phyloP scores from a whole-genome alignment of 1,140 invertebrate genomes.

The Ceratosolen solmsi region DNA sequence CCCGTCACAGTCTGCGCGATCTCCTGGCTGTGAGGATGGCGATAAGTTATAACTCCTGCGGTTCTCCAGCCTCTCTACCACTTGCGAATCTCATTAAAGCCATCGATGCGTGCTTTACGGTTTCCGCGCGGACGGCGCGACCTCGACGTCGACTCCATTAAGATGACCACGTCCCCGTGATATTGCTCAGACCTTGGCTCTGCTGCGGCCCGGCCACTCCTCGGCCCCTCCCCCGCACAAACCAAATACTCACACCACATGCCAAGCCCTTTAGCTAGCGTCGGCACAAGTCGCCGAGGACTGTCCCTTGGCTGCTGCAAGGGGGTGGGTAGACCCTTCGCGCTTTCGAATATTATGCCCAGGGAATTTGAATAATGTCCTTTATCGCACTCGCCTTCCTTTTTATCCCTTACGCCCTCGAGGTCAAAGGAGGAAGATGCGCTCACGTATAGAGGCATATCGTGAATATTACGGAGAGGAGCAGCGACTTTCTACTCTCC shows the following conservation, averaged over 20 bases:
- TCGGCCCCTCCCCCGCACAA: neutral
- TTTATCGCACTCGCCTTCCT: conserved; percentile 62
- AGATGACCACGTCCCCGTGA: conserved; percentile 72
- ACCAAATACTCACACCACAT: neutral
- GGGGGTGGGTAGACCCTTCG: neutral
- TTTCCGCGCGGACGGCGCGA: conserved; percentile 50
- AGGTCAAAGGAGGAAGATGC: conserved; percentile 20
- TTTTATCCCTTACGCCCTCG: conserved; percentile 55
- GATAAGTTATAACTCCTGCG: neutral
- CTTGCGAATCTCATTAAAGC: conserved; percentile 72
- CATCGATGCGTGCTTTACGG: conserved; percentile 69
- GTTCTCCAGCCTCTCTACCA: neutral
- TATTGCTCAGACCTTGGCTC: conserved; percentile 65
- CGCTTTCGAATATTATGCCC: conserved; percentile 57
- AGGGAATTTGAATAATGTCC: conserved; percentile 70
- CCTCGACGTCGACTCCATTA: conserved; percentile 61
- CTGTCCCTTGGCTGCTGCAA: neutral
- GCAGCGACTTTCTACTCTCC: conserved; percentile 54
- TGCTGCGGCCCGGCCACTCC: neutral
- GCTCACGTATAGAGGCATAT: conserved; percentile 54
- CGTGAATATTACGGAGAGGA: conserved; percentile 61
- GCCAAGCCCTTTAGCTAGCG: too few species aligned
- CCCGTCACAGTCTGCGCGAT: neutral
- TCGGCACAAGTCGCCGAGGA: neutral
- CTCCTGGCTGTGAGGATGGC: too few species aligned